A percentile compares a stretch with the other conserved stretches of the same genome.
phyloP scores from a whole-genome alignment of 2,113 vertebrate genomes.

The Cephalopholis sonnerati region DNA sequence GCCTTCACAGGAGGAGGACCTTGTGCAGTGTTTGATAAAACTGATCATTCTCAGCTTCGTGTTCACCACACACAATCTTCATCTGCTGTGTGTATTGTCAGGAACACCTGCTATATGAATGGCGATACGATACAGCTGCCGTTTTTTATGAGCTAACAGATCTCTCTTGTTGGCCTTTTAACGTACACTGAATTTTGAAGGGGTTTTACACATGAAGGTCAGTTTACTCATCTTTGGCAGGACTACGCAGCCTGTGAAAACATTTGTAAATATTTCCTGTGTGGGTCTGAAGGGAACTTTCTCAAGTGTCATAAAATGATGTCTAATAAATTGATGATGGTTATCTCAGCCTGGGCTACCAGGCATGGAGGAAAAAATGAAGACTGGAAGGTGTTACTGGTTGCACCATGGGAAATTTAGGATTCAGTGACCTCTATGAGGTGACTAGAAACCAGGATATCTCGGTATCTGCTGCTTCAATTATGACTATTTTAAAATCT shows the following conservation, averaged over 20 bases:
- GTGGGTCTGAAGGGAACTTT: too few species aligned
- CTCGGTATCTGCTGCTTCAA: background rate
- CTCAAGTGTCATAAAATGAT: background rate
- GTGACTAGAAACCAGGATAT: background rate
- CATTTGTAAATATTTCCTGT: background rate
- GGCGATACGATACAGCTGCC: background rate
- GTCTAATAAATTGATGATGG: background rate
- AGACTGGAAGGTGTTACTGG: background rate
- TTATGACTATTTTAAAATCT: background rate
- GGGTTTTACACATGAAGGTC: conserved; percentile 1
- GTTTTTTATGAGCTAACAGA: background rate
- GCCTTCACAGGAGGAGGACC: background rate
- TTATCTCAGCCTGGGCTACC: background rate
- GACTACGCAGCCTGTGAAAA: background rate
- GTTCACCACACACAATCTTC: background rate
- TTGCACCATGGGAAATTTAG: background rate
- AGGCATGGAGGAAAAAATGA: background rate
- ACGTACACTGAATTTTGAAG: background rate
- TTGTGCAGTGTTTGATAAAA: background rate
- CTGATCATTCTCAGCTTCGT: background rate
- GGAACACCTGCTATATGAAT: background rate
- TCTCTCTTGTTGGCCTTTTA: background rate
- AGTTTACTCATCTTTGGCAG: background rate
- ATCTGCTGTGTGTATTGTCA: background rate
- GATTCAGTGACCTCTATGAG: background rate